Conservation (phyloP, 2,113 vertebrate genomes). For the Lynx canadensis region DNA sequence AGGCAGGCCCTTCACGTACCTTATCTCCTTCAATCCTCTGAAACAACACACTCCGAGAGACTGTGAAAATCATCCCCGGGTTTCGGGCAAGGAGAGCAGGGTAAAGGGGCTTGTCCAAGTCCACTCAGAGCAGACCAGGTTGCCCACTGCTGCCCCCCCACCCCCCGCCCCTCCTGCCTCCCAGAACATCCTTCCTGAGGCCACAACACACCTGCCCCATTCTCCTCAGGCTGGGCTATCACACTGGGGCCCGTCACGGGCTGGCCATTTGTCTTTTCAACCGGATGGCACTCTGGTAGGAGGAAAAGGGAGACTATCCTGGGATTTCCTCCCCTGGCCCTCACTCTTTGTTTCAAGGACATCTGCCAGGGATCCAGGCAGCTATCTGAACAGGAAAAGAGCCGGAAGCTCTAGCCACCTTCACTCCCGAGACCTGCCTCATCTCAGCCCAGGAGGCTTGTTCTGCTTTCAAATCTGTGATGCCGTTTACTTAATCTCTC, state of each 20-base stretch:
- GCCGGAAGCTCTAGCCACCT: background rate
- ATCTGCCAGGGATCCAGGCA: background rate
- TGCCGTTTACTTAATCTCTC: background rate
- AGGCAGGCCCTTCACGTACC: rapidly evolving
- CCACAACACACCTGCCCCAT: rapidly evolving
- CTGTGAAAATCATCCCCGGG: background rate
- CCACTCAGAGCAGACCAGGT: background rate
- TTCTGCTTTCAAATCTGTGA: background rate
- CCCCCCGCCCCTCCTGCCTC: rapidly evolving
- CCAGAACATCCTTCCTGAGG: background rate
- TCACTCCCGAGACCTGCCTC: rapidly evolving
- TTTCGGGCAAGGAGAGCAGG: background rate
- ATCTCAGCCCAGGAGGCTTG: too few relatives aligned
- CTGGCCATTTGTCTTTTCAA: background rate
- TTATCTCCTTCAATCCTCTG: background rate
- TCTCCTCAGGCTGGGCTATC: background rate
- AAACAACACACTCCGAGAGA: background rate
- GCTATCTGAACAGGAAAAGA: too few relatives aligned
- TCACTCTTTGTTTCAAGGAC: background rate
- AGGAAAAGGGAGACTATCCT: background rate
- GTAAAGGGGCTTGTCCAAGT: background rate
- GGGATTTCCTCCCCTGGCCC: background rate
- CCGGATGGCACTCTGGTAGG: background rate
- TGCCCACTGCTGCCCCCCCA: background rate
- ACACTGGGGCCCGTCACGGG: too few relatives aligned